Percentiles rank a stretch among this genome's conserved stretches.
Evolutionary conservation across 2,797 vertebrate species (phyloP).

Genomic region (Echeneis naucrates): DNA sequence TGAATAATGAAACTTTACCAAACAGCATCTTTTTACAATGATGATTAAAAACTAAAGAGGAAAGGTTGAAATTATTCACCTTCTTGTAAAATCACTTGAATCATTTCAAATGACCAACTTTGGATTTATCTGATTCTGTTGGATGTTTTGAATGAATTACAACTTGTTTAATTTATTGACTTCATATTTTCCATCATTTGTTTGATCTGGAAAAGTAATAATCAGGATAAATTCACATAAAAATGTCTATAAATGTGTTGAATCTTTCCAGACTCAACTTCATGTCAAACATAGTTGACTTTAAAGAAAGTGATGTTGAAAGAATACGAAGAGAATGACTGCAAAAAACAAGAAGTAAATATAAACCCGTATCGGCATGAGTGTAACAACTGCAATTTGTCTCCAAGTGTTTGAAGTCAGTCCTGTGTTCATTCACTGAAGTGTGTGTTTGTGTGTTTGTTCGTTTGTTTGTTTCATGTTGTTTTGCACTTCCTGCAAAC

Average conservation of each 20-base stretch:
- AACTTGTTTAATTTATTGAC: neutral
- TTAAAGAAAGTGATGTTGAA: too few species aligned
- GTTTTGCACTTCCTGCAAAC: conserved; percentile 59
- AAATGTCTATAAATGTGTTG: neutral
- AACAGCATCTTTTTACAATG: too few species aligned
- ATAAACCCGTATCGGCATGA: conserved; percentile 7
- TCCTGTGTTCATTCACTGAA: conserved; percentile 32
- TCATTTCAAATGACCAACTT: neutral
- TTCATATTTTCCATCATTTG: neutral
- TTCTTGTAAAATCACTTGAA: neutral
- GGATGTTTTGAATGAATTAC: neutral
- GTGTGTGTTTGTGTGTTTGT: conserved; percentile 54
- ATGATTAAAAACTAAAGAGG: too few species aligned
- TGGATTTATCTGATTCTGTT: neutral
- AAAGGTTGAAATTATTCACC: too few species aligned
- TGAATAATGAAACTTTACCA: too few species aligned
- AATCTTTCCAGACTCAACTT: neutral
- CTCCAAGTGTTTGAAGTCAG: conserved; percentile 20
- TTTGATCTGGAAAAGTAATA: neutral
- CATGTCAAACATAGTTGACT: neutral
- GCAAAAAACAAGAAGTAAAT: conserved; percentile 4
- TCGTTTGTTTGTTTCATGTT: conserved; percentile 47
- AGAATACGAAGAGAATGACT: neutral
- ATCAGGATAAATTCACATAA: neutral
- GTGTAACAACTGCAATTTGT: conserved; percentile 10